These are phyloP conservation scores for Phalacrocorax pelagicus DNA, from an alignment of 2,113 vertebrate genomes.

Conservation along the genomic window DNA sequence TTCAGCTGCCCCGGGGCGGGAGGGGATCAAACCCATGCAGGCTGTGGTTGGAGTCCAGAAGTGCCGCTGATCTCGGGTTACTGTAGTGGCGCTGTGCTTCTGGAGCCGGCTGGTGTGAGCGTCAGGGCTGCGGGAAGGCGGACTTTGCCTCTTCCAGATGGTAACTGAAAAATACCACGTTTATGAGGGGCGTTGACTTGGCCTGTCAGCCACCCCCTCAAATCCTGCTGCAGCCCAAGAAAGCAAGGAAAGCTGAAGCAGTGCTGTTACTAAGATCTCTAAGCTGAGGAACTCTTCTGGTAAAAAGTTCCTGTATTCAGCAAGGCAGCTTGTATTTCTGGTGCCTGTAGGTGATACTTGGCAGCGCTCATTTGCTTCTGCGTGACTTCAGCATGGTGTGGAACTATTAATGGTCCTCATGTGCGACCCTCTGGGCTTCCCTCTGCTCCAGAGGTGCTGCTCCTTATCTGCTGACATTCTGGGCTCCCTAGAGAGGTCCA, in stretches of 20 bases:
- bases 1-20: not conserved
- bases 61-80: fast-evolving
- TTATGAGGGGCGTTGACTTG: not conserved
- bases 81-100: fast-evolving
- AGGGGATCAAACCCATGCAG: fast-evolving
- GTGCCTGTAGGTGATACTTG: not conserved
- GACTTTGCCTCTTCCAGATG: not conserved
- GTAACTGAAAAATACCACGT: not conserved
- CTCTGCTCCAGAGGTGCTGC: not conserved
- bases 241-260: not conserved
- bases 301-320: too few species aligned
- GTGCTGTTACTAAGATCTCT: not conserved
- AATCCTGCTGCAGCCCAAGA: not conserved
- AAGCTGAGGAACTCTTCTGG: not conserved
- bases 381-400: fast-evolving
- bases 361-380: fast-evolving
- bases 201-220: not conserved
- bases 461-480: not conserved
- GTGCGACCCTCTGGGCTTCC: not conserved
- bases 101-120: fast-evolving
- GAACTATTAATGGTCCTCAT: not conserved
- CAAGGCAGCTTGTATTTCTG: not conserved
- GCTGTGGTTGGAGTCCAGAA: not conserved
- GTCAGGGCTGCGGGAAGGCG: not conserved
- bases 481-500: not conserved